Evolutionary conservation across 2,888 invertebrate genomes (phyloP).

Genomic region (Oligia strigilis): DNA sequence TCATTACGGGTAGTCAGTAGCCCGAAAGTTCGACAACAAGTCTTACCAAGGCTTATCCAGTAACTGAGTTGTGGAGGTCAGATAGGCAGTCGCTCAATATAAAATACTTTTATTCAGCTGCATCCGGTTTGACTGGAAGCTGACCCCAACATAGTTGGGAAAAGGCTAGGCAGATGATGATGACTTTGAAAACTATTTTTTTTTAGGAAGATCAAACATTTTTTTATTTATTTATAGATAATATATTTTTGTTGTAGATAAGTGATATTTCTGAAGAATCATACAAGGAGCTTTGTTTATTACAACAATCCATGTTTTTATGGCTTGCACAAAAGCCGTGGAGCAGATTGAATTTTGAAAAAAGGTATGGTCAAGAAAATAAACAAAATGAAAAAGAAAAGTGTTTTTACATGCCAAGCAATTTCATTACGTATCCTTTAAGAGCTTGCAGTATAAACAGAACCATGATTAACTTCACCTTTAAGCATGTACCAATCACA

Average conservation of each 20-base stretch:
- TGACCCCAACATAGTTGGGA: too few relatives aligned
- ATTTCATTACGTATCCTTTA: constrained; percentile 30
- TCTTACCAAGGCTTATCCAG: too few relatives aligned
- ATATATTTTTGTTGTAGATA: too few relatives aligned
- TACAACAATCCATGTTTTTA: neutral
- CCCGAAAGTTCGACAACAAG: too few relatives aligned
- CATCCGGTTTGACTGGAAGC: too few relatives aligned
- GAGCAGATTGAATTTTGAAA: neutral
- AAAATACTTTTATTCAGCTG: too few relatives aligned
- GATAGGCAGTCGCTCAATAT: too few relatives aligned
- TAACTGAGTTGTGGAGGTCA: too few relatives aligned
- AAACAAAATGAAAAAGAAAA: constrained; percentile 9
- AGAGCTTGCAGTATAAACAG: constrained; percentile 28
- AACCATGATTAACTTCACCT: constrained; percentile 50
- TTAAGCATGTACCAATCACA: constrained; percentile 56
- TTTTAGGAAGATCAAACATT: neutral
- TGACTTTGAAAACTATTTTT: neutral
- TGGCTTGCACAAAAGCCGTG: too few relatives aligned
- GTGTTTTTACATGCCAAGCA: constrained; percentile 3
- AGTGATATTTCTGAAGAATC: neutral
- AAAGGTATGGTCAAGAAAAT: neutral
- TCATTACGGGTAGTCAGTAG: too few relatives aligned
- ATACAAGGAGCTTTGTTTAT: neutral
- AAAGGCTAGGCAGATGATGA: neutral
- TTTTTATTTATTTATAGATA: neutral